phyloP scores from a whole-genome alignment of 2,113 vertebrate species.

The Talpa occidentalis region DNA sequence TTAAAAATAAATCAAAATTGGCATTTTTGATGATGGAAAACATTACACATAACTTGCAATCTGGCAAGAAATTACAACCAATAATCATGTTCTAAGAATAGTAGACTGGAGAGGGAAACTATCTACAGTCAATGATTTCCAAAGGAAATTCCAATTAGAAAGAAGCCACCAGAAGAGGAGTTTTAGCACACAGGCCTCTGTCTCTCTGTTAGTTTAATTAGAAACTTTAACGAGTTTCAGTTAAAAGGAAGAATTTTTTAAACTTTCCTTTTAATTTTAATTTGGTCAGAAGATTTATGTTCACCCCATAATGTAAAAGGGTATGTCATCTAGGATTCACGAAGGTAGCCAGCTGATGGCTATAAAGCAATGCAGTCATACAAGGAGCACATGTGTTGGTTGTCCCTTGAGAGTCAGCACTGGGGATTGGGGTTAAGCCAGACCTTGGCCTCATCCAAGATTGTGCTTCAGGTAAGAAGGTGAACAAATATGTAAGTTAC shows the following conservation, averaged over 20 bases:
- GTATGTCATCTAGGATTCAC: not conserved
- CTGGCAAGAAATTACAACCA: slow-evolving; percentile 69
- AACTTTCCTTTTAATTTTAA: not conserved
- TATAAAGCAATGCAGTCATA: not conserved
- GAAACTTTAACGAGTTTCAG: not conserved
- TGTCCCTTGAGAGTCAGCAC: not conserved
- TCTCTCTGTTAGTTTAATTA: not conserved
- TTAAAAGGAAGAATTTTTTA: slow-evolving; percentile 17
- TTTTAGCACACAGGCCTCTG: not conserved
- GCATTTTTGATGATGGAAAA: slow-evolving; percentile 70
- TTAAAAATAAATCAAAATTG: slow-evolving; percentile 73
- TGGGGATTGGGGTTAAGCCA: not conserved
- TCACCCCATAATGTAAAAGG: not conserved
- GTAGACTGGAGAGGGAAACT: slow-evolving; percentile 43
- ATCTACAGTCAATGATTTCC: slow-evolving; percentile 76
- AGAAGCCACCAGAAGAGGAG: slow-evolving; percentile 53
- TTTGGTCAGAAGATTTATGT: not conserved
- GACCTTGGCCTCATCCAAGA: not conserved
- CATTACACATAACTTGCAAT: slow-evolving; percentile 63
- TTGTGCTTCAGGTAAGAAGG: not conserved
- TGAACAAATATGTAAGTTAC: not conserved
- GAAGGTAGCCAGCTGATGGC: not conserved
- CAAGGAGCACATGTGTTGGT: not conserved
- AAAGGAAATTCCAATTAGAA: slow-evolving; percentile 76
- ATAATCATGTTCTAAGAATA: slow-evolving; percentile 74